Evolutionary conservation across 2,113 vertebrate species (phyloP).

Genomic region (Ariopsis seemanni): DNA sequence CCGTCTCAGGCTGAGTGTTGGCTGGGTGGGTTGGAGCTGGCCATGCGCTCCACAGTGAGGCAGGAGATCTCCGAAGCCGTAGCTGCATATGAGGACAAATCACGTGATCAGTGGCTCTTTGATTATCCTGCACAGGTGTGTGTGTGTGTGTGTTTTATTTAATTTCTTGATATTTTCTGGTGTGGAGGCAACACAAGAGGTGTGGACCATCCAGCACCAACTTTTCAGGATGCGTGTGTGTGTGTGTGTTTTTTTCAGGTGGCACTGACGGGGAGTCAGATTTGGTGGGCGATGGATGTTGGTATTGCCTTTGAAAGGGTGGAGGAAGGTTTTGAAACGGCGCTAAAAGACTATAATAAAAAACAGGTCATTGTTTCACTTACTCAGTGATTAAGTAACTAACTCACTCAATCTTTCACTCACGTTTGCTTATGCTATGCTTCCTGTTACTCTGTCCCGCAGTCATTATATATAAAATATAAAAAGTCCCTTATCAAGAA

Average conservation of each 20-base stretch:
- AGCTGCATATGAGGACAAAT: constrained; percentile 71
- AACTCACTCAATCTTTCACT: neutral
- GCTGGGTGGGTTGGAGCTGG: constrained; percentile 68
- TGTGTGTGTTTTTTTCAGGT: constrained; percentile 56
- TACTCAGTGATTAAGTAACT: neutral
- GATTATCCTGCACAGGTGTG: constrained; percentile 72
- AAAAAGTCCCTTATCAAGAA: no score
- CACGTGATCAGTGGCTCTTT: constrained; percentile 77
- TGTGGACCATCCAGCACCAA: neutral
- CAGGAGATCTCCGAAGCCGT: constrained; percentile 74
- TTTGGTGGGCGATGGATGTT: constrained; percentile 75
- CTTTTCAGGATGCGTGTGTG: neutral
- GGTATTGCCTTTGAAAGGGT: constrained; percentile 74
- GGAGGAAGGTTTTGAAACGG: constrained; percentile 74
- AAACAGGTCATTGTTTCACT: constrained; percentile 51
- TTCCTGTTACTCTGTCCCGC: neutral
- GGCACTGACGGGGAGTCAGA: constrained; percentile 72
- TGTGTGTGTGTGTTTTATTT: constrained; percentile 35
- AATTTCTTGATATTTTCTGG: neutral
- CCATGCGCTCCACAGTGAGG: constrained; percentile 65
- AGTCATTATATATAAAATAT: no score
- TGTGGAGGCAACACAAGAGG: neutral
- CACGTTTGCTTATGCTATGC: neutral
- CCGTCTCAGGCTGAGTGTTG: constrained; percentile 66
- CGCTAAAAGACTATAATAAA: constrained; percentile 72